Evolutionary conservation across 2,888 invertebrate genomes (phyloP).

Genomic region (Lasioglossum malachurum): DNA sequence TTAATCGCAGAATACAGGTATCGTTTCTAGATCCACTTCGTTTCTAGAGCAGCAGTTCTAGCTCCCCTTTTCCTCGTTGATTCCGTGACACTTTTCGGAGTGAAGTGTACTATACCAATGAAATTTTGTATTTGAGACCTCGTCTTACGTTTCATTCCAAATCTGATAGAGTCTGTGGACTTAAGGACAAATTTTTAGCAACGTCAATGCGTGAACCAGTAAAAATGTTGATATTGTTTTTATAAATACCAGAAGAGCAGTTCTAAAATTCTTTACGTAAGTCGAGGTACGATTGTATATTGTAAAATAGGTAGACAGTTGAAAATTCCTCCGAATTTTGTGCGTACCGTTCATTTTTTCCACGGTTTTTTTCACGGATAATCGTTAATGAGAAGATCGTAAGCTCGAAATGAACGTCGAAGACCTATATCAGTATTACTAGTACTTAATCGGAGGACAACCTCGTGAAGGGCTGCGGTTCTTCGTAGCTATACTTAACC

Average conservation of each 20-base stretch:
- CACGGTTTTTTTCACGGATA: neutral
- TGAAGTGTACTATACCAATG: neutral
- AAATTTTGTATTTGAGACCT: neutral
- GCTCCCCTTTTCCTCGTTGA: neutral
- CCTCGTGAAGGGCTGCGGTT: constrained; percentile 55
- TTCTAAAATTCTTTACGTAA: neutral
- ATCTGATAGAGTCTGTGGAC: neutral
- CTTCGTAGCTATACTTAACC: constrained; percentile 65
- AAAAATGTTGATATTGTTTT: neutral
- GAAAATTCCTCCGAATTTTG: neutral
- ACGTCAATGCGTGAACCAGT: neutral
- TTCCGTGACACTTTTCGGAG: neutral
- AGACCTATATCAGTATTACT: constrained; percentile 73
- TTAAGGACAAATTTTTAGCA: neutral
- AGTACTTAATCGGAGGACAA: constrained; percentile 50
- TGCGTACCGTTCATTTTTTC: neutral
- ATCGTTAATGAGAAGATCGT: constrained; percentile 6
- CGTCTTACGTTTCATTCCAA: neutral
- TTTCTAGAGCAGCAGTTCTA: neutral
- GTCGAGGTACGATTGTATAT: neutral
- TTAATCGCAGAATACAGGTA: neutral
- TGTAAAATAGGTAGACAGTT: constrained; percentile 9
- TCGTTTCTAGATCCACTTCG: neutral
- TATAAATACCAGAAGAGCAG: neutral
- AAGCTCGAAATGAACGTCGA: constrained; percentile 61